A percentile compares a stretch with the other conserved stretches of the same genome.
Evolutionary conservation across 2,113 vertebrate genomes (phyloP).

Genomic region (Upupa epops): DNA sequence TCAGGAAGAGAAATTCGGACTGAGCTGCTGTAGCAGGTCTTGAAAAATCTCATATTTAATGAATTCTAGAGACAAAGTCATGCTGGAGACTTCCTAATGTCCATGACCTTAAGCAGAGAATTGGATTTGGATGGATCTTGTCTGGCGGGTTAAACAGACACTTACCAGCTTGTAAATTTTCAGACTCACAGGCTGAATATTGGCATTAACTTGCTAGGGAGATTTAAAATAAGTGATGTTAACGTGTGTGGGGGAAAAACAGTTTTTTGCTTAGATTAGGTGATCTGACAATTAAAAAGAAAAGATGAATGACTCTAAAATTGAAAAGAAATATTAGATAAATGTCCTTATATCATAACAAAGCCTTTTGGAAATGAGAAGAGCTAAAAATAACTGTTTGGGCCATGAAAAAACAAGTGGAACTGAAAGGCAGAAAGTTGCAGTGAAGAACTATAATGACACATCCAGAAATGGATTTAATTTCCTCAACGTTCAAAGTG

Average conservation of each 20-base stretch:
- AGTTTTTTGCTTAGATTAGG: not conserved
- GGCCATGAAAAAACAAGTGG: not conserved
- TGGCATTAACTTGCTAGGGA: not conserved
- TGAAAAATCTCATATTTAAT: not conserved
- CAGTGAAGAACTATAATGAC: not conserved
- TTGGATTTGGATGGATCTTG: conserved; percentile 27
- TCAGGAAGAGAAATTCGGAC: not conserved
- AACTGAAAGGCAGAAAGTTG: not conserved
- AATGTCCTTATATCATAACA: not conserved
- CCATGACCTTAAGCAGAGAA: not conserved
- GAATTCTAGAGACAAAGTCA: not conserved
- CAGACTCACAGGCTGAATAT: not conserved
- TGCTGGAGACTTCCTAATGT: not conserved
- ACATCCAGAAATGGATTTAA: not conserved
- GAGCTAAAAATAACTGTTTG: not conserved
- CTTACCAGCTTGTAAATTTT: not conserved
- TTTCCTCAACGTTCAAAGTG: not conserved
- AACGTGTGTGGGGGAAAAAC: not conserved
- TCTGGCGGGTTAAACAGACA: not conserved
- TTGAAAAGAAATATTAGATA: not conserved
- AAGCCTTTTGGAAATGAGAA: not conserved
- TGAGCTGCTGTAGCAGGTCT: not conserved
- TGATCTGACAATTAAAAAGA: not conserved
- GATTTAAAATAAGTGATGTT: not conserved
- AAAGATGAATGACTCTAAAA: not conserved